Percentiles rank a stretch among this genome's conserved stretches.
Conservation (phyloP, 2,797 vertebrate genomes). For the Australoheros facetus region DNA sequence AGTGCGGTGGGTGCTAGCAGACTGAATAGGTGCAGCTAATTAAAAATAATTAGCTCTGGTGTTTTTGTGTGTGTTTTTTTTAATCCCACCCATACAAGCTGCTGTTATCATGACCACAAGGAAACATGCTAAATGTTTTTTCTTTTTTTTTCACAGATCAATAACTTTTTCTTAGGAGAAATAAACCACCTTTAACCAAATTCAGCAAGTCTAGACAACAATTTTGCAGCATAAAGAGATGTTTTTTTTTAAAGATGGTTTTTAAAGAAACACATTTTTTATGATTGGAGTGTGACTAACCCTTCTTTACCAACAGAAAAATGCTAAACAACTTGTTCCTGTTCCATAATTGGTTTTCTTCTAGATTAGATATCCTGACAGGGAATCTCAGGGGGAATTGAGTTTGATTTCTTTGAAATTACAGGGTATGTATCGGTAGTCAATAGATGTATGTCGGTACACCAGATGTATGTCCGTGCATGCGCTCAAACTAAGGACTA, state of each 20-base stretch:
- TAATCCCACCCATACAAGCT: not conserved
- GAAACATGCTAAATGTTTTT: not conserved
- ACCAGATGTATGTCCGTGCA: not conserved
- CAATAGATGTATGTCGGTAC: not conserved
- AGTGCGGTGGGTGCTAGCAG: conserved; percentile 13
- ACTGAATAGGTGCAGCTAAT: conserved; percentile 39
- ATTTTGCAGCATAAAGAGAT: not conserved
- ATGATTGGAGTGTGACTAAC: not conserved
- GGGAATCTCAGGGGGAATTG: conserved; percentile 47
- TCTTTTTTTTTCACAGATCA: not conserved
- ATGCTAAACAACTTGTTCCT: not conserved
- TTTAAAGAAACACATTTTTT: not conserved
- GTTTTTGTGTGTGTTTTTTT: not conserved
- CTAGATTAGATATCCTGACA: conserved; percentile 50
- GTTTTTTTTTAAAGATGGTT: not conserved
- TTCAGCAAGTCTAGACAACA: not conserved
- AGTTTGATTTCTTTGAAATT: not conserved
- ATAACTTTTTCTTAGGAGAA: not conserved
- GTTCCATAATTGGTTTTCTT: not conserved
- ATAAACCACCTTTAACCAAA: not conserved
- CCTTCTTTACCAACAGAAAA: not conserved
- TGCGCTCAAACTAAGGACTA: not conserved
- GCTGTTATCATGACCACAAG: conserved; percentile 36
- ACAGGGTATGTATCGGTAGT: not conserved
- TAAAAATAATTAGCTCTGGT: conserved; percentile 47